Evolutionary conservation across 2,113 vertebrate genomes (phyloP).

Genomic region (Eubucco bourcierii): DNA sequence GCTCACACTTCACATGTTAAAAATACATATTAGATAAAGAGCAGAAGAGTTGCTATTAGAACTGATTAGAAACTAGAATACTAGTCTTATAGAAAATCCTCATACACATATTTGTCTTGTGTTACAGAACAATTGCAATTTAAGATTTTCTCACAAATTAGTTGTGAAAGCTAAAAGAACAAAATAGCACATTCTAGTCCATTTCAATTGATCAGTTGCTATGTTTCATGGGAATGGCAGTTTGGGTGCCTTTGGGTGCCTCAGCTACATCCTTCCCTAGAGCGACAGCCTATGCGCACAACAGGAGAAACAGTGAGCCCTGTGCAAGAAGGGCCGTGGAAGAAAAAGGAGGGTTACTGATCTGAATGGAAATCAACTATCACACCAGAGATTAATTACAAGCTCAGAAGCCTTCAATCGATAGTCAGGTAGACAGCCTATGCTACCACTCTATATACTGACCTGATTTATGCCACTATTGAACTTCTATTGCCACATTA

Average conservation of each 20-base stretch:
- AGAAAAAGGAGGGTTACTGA: rapidly evolving
- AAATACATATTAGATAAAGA: not conserved
- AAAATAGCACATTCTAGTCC: not conserved
- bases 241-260: not conserved
- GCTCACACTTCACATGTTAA: not conserved
- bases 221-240: not conserved
- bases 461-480: not conserved
- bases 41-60: not conserved
- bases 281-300: not conserved
- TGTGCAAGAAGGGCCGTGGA: rapidly evolving
- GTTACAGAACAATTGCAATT: not conserved
- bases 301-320: not conserved
- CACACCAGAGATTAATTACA: not conserved
- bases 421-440: not conserved
- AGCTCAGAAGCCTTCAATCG: not conserved
- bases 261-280: not conserved
- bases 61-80: not conserved
- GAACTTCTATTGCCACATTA: not conserved
- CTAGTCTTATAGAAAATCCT: not conserved
- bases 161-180: not conserved
- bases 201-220: not conserved
- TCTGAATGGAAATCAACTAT: not conserved
- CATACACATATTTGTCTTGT: rapidly evolving
- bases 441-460: not conserved
- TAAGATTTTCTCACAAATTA: not conserved